Conservation (phyloP, 2,888 invertebrate species). For the Lypha dubia region DNA sequence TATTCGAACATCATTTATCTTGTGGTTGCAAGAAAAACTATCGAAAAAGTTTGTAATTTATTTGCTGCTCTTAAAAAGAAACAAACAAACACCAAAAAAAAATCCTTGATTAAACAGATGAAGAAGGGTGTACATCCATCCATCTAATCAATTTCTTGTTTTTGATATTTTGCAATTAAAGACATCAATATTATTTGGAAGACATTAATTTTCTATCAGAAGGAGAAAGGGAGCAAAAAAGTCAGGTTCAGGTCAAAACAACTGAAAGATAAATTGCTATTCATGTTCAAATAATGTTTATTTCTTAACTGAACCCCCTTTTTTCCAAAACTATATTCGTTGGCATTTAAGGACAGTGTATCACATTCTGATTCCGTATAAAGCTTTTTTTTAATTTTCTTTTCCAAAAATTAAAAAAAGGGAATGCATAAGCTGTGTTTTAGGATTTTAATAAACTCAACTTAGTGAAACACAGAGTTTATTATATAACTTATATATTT, state of each 20-base stretch:
- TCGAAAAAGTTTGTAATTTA: constrained; percentile 14
- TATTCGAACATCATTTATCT: not conserved
- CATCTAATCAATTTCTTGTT: not conserved
- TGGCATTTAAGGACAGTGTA: too few species aligned
- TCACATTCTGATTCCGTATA: not conserved
- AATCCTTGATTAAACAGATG: not conserved
- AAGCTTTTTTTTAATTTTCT: not conserved
- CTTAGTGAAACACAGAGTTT: too few species aligned
- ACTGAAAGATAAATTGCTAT: constrained; percentile 38
- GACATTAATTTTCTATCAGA: constrained; percentile 11
- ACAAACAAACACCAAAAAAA: too few species aligned
- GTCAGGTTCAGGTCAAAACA: constrained; percentile 38
- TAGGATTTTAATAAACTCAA: too few species aligned
- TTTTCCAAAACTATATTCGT: not conserved
- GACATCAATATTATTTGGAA: constrained; percentile 15
- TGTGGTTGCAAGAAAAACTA: not conserved
- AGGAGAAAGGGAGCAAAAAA: constrained; percentile 8
- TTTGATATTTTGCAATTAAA: constrained; percentile 10
- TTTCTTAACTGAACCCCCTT: not conserved
- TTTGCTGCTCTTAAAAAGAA: not conserved
- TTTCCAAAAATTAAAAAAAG: not conserved
- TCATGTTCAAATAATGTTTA: constrained; percentile 34
- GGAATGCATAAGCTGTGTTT: not conserved
- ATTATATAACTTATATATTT: too few species aligned
- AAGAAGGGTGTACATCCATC: too few species aligned